Evolutionary conservation across 2,113 vertebrate species (phyloP), one percentile per base, ranked within the genome.

Genomic region (Urocynchramus pylzowi): DNA sequence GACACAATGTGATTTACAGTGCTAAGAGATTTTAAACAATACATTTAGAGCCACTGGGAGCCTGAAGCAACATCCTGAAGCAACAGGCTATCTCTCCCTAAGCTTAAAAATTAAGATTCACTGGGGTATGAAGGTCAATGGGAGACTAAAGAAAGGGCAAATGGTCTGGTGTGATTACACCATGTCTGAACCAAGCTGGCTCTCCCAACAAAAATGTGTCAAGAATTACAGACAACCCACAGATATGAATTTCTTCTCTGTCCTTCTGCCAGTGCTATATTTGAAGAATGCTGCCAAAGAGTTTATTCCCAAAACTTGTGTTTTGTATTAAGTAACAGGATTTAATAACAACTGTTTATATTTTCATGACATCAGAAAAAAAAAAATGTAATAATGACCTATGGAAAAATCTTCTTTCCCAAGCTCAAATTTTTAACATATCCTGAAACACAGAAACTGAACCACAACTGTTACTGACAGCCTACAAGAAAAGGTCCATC

Each of bases 231-330:
- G 97, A 93, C 81, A 96, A 74, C 91, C 95, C 97, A 97, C 95
- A 97, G 78, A 92, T 96, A 90, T 35, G 37, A 70, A 30, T 82
- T 92, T 54, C 78, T 94, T 76, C 69, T 69, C 91, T 93, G 68
- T 84, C 71, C 64, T 89, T 87, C 84, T 96, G 67, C 92, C 98
- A 98, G 96, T 93, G 92, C n/a, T 94, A 67, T 95, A 97, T 98
- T 98, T 98, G 96, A 97, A 98, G 78, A 64, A 79, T 31, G 31
- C 31, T 93, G 93, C 77, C 69, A 85, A 78, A 82, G 10, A 27
- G 16, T 84, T 95, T 70, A 87, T 74, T 50, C 84, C 70, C 75
- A 59, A 69, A 70, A 47, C 73, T 78, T 88, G 88, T 84, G 88
- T 60, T 96, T 86, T 71, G 24, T 77, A 89, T 96, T 95, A 95